Evolutionary conservation across 2,888 invertebrate species (phyloP).

Genomic region (Diloba caeruleocephala): DNA sequence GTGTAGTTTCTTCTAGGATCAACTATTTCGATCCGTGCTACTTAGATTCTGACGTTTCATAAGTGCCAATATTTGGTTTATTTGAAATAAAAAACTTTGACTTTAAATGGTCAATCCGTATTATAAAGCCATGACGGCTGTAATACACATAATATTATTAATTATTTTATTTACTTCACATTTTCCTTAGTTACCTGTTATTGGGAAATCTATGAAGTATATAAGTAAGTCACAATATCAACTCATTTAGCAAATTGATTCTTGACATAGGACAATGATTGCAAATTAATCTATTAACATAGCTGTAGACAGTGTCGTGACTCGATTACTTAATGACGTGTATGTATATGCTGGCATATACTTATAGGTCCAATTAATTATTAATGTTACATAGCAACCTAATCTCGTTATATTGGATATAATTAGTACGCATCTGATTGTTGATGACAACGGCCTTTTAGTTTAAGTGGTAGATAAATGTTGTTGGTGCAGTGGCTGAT

Average conservation of each 20-base stretch:
- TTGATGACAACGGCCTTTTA: constrained; percentile 28
- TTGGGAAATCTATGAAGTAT: constrained; percentile 25
- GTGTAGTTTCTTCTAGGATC: too few relatives aligned
- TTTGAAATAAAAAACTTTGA: too few relatives aligned
- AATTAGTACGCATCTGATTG: constrained; percentile 46
- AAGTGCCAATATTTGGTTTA: too few relatives aligned
- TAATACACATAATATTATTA: too few relatives aligned
- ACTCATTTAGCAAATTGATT: constrained; percentile 45
- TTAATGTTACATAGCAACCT: constrained; percentile 44
- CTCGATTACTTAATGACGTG: constrained; percentile 45
- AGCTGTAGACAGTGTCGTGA: constrained; percentile 38
- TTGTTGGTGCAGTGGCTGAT: too few relatives aligned
- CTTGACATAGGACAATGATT: constrained; percentile 41
- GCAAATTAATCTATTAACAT: constrained; percentile 54
- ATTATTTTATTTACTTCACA: neutral
- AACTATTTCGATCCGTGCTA: too few relatives aligned
- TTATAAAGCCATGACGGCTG: too few relatives aligned
- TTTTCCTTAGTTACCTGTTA: constrained; percentile 6
- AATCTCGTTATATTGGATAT: constrained; percentile 46
- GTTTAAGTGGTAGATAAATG: constrained; percentile 1
- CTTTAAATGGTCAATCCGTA: too few relatives aligned
- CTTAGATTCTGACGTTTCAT: too few relatives aligned
- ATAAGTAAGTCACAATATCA: constrained; percentile 42
- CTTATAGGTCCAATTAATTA: constrained; percentile 56
- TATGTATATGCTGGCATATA: constrained; percentile 35